Conservation (phyloP, 2,888 invertebrate genomes). For the Drosophila sordidula region DNA sequence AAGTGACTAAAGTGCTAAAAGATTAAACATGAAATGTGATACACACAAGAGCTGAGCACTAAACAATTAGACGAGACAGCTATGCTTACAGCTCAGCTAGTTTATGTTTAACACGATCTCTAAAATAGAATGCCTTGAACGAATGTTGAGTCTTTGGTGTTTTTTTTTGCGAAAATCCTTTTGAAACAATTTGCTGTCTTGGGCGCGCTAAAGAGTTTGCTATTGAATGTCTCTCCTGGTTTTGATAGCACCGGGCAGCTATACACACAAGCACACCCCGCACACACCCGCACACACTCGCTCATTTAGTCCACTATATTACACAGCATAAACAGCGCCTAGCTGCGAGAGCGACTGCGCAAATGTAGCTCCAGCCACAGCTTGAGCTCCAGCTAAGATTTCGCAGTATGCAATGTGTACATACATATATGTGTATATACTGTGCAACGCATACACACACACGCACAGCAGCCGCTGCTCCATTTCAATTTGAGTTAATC, state of each 20-base stretch:
- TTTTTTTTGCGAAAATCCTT: slow-evolving; percentile 7
- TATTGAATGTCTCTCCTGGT: slow-evolving; percentile 41
- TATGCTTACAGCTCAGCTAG: background rate
- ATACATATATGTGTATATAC: background rate
- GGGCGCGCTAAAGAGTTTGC: slow-evolving; percentile 50
- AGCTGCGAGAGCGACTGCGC: slow-evolving; percentile 23
- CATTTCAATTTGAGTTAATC: slow-evolving; percentile 22
- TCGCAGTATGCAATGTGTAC: slow-evolving; percentile 17
- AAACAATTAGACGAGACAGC: background rate
- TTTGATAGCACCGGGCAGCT: slow-evolving; percentile 58
- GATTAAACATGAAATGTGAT: slow-evolving; percentile 12
- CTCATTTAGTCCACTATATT: background rate
- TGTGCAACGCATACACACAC: slow-evolving; percentile 30
- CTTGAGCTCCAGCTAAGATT: slow-evolving; percentile 10
- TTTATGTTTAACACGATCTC: too few species aligned
- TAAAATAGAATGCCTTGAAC: too few species aligned
- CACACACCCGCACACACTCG: slow-evolving; percentile 6
- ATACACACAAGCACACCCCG: slow-evolving; percentile 28
- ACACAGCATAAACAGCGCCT: slow-evolving; percentile 16
- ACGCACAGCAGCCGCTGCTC: slow-evolving; percentile 17
- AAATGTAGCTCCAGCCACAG: slow-evolving; percentile 18
- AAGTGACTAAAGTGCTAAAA: slow-evolving; percentile 15
- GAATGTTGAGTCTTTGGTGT: background rate
- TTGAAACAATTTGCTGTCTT: slow-evolving; percentile 53
- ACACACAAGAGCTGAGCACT: background rate